Base-by-base conservation (phyloP, 2,113 vertebrate genomes). In the Platycercus adscitus region DNA sequence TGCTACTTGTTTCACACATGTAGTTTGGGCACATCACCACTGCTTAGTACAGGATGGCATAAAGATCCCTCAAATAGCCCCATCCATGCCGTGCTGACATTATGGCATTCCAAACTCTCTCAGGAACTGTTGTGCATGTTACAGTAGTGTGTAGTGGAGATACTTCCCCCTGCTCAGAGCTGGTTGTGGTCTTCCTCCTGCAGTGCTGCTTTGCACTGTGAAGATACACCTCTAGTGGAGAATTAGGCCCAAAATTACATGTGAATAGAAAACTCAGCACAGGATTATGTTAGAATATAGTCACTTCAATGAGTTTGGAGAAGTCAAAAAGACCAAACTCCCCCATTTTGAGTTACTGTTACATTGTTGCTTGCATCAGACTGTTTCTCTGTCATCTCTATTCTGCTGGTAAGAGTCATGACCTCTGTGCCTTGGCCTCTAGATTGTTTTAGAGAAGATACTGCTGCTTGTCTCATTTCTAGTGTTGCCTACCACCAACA, bases 221-320 rank as follows among this genome's bases (percentile, higher is more conserved):
- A 37, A 69, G 64, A 7, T 28, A 23, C 10, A 63, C 5, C 18
- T 68, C 56, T 3, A 39, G 7, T 20, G 41, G 19, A 55, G 9
- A 81, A 73, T 53, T 53, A 70, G n/a, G 9, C 28, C 7, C 49
- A n/a, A 69, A 73, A 66, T 9, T 35, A 4, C 31, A 58, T 17
- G 19, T 52, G 17, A 92, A 41, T 12, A 39, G 24, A 14, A 81
- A 69, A 44, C 8, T 90, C 58, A 77, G 9, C 2, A 1, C 6
- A 68, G 43, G 9, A 64, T 69, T 31, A 41, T 2, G 0, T 23
- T 46, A 56, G n/a, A 72, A 76, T 28, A 28, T 17, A 75, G 33
- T 6, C 17, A 29, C 4, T 66, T 33, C 0, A 2, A 2, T 13
- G 11, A n/a, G 23, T 9, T 0, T 76, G 20, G 50, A 79, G 43